These are phyloP conservation scores for Kryptolebias marmoratus DNA, from an alignment of 2,113 vertebrate species.

Conservation along the genomic window DNA sequence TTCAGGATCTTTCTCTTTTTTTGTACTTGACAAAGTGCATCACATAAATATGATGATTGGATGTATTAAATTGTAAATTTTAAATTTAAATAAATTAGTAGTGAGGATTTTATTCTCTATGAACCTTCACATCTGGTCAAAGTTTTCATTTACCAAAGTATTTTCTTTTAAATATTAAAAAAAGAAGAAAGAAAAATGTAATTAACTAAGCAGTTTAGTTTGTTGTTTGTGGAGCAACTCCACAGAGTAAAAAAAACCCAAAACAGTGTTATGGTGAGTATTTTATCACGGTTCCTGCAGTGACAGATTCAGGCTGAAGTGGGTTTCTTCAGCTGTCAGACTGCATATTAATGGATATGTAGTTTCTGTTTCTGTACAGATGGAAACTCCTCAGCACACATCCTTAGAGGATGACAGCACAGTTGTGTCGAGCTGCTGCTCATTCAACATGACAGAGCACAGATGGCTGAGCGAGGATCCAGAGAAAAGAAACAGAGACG, in stretches of 20 bases:
- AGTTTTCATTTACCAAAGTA: too few species aligned
- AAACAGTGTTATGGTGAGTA: not conserved
- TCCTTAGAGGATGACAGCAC: not conserved
- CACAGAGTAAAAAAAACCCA: not conserved
- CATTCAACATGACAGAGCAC: conserved; percentile 59
- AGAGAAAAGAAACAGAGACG: conserved; percentile 1
- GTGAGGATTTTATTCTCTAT: too few species aligned
- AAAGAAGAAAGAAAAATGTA: not conserved
- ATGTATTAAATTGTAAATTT: too few species aligned
- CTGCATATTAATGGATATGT: conserved; percentile 37
- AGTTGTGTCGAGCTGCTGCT: conserved; percentile 42
- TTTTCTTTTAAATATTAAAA: too few species aligned
- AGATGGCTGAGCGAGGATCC: conserved; percentile 50
- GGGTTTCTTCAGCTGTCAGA: conserved; percentile 17
- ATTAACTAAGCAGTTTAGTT: not conserved
- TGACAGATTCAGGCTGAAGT: conserved; percentile 29
- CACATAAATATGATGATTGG: too few species aligned
- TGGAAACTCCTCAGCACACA: conserved; percentile 28
- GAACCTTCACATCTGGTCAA: too few species aligned
- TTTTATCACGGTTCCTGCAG: not conserved
- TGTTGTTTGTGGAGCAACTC: not conserved
- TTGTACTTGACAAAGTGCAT: too few species aligned
- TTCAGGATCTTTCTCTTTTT: too few species aligned
- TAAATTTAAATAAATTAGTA: too few species aligned
- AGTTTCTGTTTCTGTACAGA: conserved; percentile 32